Base-by-base conservation (phyloP, 2,113 vertebrate species). In the Bungarus multicinctus region DNA sequence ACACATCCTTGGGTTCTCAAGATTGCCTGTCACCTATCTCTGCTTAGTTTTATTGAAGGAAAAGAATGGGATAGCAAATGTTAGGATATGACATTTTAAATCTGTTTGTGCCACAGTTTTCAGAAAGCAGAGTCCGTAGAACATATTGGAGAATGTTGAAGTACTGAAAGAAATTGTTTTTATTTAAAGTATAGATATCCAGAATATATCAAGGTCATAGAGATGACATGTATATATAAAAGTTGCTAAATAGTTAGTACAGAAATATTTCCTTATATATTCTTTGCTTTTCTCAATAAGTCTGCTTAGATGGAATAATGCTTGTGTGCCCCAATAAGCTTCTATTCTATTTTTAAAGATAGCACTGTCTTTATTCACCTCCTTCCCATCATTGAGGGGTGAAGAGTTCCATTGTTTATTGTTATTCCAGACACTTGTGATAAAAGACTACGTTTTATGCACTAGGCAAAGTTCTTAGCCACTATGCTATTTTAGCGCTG, bases 41-140 rank as follows among this genome's bases (percentile, higher is more conserved):
- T 69, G 95, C 95, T 96, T 92, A 95, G 94, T 96, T 97, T 87
- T 95, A 95, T 69, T 94, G 88, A 94, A 93, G 91, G 95, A 97
- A 97, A 96, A 96, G 97, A 97, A 97, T 85, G 90, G 95, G 93
- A 94, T 88, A 91, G 95, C 95, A 94, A 96, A 96, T 93, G 89
- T 95, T 39, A 94, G 93, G 87, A 92, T 93, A 93, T 93, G 94
- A 88, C 91, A 54, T 92, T 96, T 91, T 94, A 90, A 93, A 95
- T 93, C 93, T 30, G n/a, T 92, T 94, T 91, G 90, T 96, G 92
- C 23, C 91, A 94, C 88, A 22, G 94, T 60, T 94, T 89, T 92
- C 94, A 92, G 94, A 93, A 97, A 95, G 95, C 54, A 92, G 94
- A 91, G 95, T 95, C 93, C 93, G 89, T 93, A 96, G 74, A 91